Evolutionary conservation across 1,140 invertebrate genomes (phyloP), one percentile per base, ranked within the genome.

Genomic region (Papilio dardanus): DNA sequence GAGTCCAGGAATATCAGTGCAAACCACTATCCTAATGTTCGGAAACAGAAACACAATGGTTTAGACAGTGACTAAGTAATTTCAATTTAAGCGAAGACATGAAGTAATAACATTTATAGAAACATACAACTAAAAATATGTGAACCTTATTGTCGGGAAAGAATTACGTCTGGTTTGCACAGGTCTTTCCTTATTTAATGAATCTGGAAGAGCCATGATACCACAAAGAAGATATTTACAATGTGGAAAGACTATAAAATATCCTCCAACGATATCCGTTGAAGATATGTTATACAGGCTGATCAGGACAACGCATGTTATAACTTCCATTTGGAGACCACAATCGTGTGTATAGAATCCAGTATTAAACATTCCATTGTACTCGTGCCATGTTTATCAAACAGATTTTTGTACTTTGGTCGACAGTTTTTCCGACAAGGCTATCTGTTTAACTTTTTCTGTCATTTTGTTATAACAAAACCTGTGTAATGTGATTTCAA

Each of bases 331-430:
- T 16, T 21, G 10, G 54, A 28, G 8, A 3, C 10, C 24, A 62
- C 54, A 62, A 62, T 62, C 24, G 54, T 62, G 54, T 62, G 24
- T 62, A 30, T 28, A 28, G 10, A 62, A 62, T 62, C 24, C 54
- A 62, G 24, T 30, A 62, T 62, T 30, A 62, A 62, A 62, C 54
- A 62, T 62, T 30, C 24, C 54, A 62, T 62, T 62, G 24, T 62
- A 0, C 54, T 28, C 24, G 54, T 62, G 50, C 24, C 28, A 24
- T 62, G 54, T 62, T 62, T 62, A 62, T 30, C 24, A 62, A 62
- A 62, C 54, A 62, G 21, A 28, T 62, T 62, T 62, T 62, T 58
- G 54, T 28, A 58, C 54, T 58, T 58, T 62, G 54, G 24, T 14
- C 54, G 54, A 14, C 54, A 24, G 54, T 62, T 24, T 24, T 54